Evolutionary conservation across 2,888 invertebrate species (phyloP), one percentile per base, ranked within the genome.

Genomic region (Spodoptera picta): DNA sequence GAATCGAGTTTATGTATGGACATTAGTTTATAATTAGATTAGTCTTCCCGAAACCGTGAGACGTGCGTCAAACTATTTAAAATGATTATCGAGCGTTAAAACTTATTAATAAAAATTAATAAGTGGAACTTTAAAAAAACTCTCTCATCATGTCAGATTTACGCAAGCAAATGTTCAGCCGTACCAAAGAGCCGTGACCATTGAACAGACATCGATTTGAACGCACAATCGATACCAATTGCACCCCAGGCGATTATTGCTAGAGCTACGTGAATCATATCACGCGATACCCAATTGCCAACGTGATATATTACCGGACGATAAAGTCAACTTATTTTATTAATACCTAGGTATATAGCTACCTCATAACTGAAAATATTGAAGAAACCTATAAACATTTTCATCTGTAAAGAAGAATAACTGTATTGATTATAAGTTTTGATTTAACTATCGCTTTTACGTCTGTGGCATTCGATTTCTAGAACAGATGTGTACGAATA

Each of bases 141-240:
- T 9, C 7, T 9, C 27, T 6, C 31, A 31, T 6, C 36, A 44
- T 43, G 3, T 14, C 12, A n/a, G 5, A 46, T 42, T 36, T 9
- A 36, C 36, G 27, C n/a, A 46, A 23, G 24, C 45, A 5, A 5
- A 47, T 46, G 12, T 6, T 14, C 14, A 44, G 14, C 12, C 44
- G 44, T 14, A 44, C 6, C 44, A 5, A 14, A 14, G 5, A n/a
- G 47, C 12, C 47, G 47, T 23, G 53, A 4, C 41, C 27, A 45
- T n/a, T 9, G 4, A 9, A 19, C 11, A n/a, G 19, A 44, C 61
- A 42, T 57, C 55, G 43, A 70, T 70, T 61, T 65, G 49, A 54
- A 60, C 67, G 54, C 14, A 53, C 59, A 51, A 66, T 78, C 75
- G 68, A 78, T 78, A 78, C 24, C 14, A 49, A 71, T 69, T 63